phyloP scores from a whole-genome alignment of 2,888 invertebrate genomes.

The Metallyticus violacea region DNA sequence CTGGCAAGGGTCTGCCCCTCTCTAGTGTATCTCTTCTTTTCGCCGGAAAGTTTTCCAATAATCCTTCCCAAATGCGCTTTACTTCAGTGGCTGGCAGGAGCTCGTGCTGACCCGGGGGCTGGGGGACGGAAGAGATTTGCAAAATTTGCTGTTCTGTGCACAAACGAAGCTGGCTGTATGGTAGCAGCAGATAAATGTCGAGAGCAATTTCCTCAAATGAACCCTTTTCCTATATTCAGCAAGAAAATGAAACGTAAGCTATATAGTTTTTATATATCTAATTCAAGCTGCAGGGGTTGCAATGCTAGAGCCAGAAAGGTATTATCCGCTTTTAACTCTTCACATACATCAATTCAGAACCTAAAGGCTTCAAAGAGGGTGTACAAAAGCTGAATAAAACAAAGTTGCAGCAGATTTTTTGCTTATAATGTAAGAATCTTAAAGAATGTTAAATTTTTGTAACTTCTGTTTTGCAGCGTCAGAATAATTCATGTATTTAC shows the following conservation, averaged over 20 bases:
- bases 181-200: slow-evolving; percentile 19
- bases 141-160: slow-evolving; percentile 24
- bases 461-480: too few species aligned
- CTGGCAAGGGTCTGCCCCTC: neutral
- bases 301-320: neutral
- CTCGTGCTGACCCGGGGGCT: slow-evolving; percentile 1
- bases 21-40: neutral
- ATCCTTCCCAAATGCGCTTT: slow-evolving; percentile 13
- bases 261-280: neutral
- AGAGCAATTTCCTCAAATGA: slow-evolving; percentile 29
- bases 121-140: slow-evolving; percentile 5
- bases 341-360: neutral
- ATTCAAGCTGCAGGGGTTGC: neutral
- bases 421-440: too few species aligned
- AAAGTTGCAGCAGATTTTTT: too few species aligned
- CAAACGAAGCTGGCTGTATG: neutral
- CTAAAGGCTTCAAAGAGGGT: neutral
- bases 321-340: neutral
- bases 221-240: slow-evolving; percentile 17
- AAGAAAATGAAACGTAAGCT: slow-evolving; percentile 13
- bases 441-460: too few species aligned
- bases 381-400: neutral
- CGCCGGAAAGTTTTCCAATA: slow-evolving; percentile 12
- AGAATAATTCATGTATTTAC: too few species aligned
- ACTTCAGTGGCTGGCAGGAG: neutral